Conservation (phyloP, 2,797 vertebrate species). For the Halcyon chelicuti region DNA sequence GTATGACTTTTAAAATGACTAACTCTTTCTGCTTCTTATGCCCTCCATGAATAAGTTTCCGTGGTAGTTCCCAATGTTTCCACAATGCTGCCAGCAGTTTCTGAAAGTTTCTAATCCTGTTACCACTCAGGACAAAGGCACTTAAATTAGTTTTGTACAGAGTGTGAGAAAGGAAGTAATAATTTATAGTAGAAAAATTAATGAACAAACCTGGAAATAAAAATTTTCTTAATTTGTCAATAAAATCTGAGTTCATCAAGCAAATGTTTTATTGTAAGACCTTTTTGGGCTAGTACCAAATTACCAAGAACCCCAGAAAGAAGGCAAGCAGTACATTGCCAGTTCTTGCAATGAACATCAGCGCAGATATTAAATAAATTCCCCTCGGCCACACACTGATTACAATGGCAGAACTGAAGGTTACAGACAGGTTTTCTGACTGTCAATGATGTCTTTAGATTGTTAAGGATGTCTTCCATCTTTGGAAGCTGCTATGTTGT, state of each 20-base stretch:
- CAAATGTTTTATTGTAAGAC: background rate
- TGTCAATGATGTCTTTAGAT: background rate
- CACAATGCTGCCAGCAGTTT: background rate
- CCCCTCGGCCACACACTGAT: background rate
- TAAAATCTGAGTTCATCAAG: background rate
- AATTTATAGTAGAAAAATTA: background rate
- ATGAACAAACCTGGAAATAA: background rate
- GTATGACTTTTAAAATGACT: background rate
- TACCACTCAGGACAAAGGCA: background rate
- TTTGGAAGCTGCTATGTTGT: rapidly evolving
- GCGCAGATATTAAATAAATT: background rate
- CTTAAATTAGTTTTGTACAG: background rate
- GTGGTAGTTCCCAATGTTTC: background rate
- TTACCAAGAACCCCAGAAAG: background rate
- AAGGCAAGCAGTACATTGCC: background rate
- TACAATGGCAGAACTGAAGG: background rate
- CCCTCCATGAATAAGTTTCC: background rate
- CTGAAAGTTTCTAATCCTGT: background rate
- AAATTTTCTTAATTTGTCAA: background rate
- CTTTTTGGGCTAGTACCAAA: background rate
- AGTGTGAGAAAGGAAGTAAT: background rate
- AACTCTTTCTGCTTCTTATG: background rate
- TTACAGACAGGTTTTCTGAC: background rate
- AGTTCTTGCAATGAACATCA: background rate
- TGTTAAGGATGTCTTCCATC: background rate